A percentile compares a stretch with the other conserved stretches of the same genome.
These are phyloP conservation scores for Harpagoxenus sublaevis DNA, from an alignment of 2,888 invertebrate genomes.

Conservation along the genomic window DNA sequence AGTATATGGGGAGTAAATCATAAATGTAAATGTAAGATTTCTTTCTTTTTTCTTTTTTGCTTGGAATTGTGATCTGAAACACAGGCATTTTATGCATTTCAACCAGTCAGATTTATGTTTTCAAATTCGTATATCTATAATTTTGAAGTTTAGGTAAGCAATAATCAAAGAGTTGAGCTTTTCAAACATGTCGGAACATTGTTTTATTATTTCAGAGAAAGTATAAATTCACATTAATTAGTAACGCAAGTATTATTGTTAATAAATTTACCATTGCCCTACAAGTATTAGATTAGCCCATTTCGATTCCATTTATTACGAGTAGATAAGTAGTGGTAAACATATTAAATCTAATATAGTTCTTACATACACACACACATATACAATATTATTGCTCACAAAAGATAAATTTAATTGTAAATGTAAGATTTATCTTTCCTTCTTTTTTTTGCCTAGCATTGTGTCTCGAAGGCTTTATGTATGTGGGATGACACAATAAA, in stretches of 20 bases:
- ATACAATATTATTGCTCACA: no score
- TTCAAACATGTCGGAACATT: slow-evolving; percentile 48
- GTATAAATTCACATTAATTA: slow-evolving; percentile 60
- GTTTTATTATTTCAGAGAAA: slow-evolving; percentile 39
- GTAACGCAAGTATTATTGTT: slow-evolving; percentile 56
- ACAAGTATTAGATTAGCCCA: slow-evolving; percentile 47
- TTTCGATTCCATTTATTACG: slow-evolving; percentile 53
- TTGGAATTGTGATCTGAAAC: slow-evolving; percentile 84
- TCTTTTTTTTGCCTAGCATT: no score
- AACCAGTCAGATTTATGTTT: slow-evolving; percentile 65
- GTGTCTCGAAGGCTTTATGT: no score
- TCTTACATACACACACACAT: background rate
- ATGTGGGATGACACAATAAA: no score
- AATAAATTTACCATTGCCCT: slow-evolving; percentile 39
- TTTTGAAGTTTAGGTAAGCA: slow-evolving; percentile 54
- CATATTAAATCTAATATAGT: slow-evolving; percentile 40
- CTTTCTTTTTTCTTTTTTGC: no score
- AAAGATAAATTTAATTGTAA: no score
- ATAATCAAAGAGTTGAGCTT: slow-evolving; percentile 64
- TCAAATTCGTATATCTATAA: slow-evolving; percentile 60
- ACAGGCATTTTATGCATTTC: slow-evolving; percentile 49
- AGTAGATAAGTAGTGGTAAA: slow-evolving; percentile 54
- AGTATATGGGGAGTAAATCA: slow-evolving; percentile 98
- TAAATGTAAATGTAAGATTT: no score
- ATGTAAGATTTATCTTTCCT: no score